Evolutionary conservation across 2,888 invertebrate species (phyloP), one percentile per base, ranked within the genome.

Genomic region (Ichneumoninae sp.): DNA sequence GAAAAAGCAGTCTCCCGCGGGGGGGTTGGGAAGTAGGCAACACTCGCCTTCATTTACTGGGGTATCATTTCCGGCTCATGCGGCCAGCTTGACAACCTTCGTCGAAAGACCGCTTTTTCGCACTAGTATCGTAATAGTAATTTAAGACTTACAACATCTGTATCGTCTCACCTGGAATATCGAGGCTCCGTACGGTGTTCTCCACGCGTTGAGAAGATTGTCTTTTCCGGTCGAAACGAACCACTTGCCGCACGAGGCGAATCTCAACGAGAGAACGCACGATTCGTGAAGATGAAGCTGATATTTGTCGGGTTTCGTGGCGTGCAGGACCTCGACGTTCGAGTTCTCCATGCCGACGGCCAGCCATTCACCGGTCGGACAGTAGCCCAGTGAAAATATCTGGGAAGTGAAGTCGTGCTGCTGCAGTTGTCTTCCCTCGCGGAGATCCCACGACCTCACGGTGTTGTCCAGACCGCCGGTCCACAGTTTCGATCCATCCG

Each of bases 201-300:
- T 96, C 99, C 99, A 99, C 54, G 98, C 98, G 94, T 99, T 99
- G 78, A 99, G 95, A 92, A 98, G 95, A 94, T 99, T 99, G 94
- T 99, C 99, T 95, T 99, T 99, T 88, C 99, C 99, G n/a, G 99
- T 99, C 87, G 98, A 98, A 88, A 99, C 98, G 94, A 99, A 99
- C 99, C 99, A 99, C 94, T 99, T 99, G 91, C 99, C 99, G 93
- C 97, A 97, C 74, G 98, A 97, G 70, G 99, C 99, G 94, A 99
- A 99, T 94, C 98, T 96, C 87, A 99, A 95, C 87, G 99, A 98
- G 83, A 99, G 95, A 57, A 99, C 99, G 94, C 99, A 99, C 89
- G 98, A 98, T 94, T 99, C 99, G 95, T 99, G 99, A 90, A 99
- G 95, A 93, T 98, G 97, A 84, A 99, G 95, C 94, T 99, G 98